phyloP scores from a whole-genome alignment of 2,888 invertebrate species.

The Linnaemya vulpina region DNA sequence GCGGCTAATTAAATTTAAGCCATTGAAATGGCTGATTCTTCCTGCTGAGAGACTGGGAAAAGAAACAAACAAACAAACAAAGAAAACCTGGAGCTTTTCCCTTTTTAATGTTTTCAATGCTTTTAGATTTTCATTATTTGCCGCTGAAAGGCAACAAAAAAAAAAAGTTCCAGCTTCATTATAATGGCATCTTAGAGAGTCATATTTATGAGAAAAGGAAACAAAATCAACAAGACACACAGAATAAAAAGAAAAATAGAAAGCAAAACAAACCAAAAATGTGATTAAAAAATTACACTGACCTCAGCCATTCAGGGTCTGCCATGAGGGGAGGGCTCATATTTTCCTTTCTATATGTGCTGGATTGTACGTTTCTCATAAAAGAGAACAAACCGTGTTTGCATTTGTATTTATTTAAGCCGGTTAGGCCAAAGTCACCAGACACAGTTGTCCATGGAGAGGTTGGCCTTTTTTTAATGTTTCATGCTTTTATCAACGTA shows the following conservation, averaged over 20 bases:
- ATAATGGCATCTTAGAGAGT: constrained; percentile 59
- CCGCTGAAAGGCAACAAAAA: neutral
- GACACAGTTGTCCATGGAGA: constrained; percentile 25
- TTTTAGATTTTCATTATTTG: constrained; percentile 28
- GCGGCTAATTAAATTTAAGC: constrained; percentile 65
- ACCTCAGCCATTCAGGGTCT: constrained; percentile 60
- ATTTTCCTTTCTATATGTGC: neutral
- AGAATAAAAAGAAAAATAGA: neutral
- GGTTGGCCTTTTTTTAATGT: constrained; percentile 39
- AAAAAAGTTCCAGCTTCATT: constrained; percentile 32
- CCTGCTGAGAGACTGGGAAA: neutral
- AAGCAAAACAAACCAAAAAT: neutral
- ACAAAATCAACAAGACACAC: constrained; percentile 23
- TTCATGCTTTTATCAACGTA: constrained; percentile 12
- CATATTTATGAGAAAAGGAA: constrained; percentile 41
- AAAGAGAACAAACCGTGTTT: neutral
- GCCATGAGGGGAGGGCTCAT: constrained; percentile 47
- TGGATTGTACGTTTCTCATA: neutral
- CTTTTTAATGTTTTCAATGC: constrained; percentile 42
- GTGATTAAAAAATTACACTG: constrained; percentile 34
- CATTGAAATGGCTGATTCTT: constrained; percentile 55
- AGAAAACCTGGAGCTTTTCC: constrained; percentile 36
- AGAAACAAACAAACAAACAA: constrained; percentile 17
- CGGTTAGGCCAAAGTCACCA: constrained; percentile 37
- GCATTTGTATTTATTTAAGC: constrained; percentile 7